Base-by-base conservation (phyloP, 2,888 invertebrate species). In the Ophraella communa region DNA sequence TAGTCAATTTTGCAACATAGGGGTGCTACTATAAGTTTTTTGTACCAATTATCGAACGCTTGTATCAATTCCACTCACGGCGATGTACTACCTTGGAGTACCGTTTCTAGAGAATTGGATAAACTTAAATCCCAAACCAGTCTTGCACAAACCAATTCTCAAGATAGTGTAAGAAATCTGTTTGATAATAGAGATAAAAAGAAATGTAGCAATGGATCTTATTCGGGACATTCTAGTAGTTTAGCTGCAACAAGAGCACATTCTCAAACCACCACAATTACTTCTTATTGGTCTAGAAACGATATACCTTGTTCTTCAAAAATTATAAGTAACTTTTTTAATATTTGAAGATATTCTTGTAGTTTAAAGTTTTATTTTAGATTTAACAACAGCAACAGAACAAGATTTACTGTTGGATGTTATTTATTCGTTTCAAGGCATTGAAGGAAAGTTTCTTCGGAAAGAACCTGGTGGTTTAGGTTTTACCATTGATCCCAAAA, bases 381-480 rank as follows among this genome's bases (percentile, higher is more conserved):
- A 56, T 64, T 67, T 61, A 42, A 52, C 61, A 10, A 53, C 42
- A 10, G 67, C 70, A 11, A 68, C 70, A 2, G 75, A 76, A 59
- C 62, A 66, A 67, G 84, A 86, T 53, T 77, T 89, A 52, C 89
- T 93, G 0, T 66, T 69, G 55, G 71, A 71, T 39, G 66, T 68
- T 7, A 65, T 71, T 47, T 89, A 64, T 88, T 93, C 1, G 1
- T 91, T 96, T 69, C 94, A 95, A 78, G 97, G 97, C 3, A 93
- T 97, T 64, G 91, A 93, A 75, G 91, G 94, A 18, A 90, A 89
- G 74, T 86, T 89, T 74, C 83, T 93, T 20, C 88, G 88, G 68
- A 87, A 89, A 74, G 89, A 91, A 78, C 83, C 87, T 0, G 85
- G 86, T 66, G 87, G 87, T 47, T 67, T 80, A 24, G 88, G 87